Evolutionary conservation across 2,888 invertebrate species (phyloP), one percentile per base, ranked within the genome.

Genomic region (Dryobota labecula): DNA sequence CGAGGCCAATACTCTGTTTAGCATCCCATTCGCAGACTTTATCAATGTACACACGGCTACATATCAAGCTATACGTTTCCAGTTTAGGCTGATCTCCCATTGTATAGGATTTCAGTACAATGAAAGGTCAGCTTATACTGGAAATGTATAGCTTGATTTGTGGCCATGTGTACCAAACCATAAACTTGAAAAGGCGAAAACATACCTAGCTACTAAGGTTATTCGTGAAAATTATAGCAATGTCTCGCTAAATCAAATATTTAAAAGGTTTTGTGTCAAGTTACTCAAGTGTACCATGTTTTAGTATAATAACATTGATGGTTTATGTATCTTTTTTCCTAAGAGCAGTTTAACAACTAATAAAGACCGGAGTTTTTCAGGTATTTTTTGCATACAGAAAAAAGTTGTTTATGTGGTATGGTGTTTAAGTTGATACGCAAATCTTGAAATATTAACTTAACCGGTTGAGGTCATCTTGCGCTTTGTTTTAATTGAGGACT

Each of bases 1-100:
- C 36, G 60, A 60, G 18, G 24, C 33, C 56, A 27, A 70, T 47
- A n/a, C 5, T 41, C 38, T 45, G 30, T 76, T 76, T 77, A 47
- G 57, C 38, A 45, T 70, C 24, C 24, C 38, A 57, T 70, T 70
- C 27, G 33, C 51, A n/a, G 24, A 45, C 13, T 45, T 24, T 30
- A n/a, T 63, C 45, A 33, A 20, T 30, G 30, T n/a, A n/a, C n/a
- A n/a, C n/a, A n/a, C n/a, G n/a, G n/a, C n/a, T n/a, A n/a, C n/a
- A n/a, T n/a, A n/a, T n/a, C n/a, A n/a, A n/a, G n/a, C n/a, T n/a
- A n/a, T n/a, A n/a, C n/a, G n/a, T n/a, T n/a, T n/a, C n/a, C n/a
- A n/a, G n/a, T n/a, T n/a, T n/a, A n/a, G n/a, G n/a, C n/a, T n/a
- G n/a, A n/a, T n/a, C n/a, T n/a, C n/a, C n/a, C n/a, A n/a, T n/a